Percentiles rank a stretch among this genome's conserved stretches.
Conservation (phyloP, 1,140 invertebrate genomes). For the Hycleus phaleratus region DNA sequence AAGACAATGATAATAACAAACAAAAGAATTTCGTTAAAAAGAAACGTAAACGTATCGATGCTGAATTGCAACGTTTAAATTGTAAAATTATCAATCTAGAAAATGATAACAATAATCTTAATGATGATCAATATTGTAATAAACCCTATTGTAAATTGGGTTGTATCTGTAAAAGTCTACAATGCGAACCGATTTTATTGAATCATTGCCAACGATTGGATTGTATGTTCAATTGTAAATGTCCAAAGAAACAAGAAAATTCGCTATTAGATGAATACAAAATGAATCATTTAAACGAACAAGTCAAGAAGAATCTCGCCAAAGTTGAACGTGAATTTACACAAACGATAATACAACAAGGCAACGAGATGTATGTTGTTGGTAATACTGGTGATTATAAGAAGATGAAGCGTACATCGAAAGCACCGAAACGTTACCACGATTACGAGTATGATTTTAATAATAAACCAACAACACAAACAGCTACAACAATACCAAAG, state of each 20-base stretch:
- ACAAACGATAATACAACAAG: slow-evolving; percentile 40
- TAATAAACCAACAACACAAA: background rate
- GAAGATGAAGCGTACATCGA: slow-evolving; percentile 26
- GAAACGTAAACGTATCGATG: slow-evolving; percentile 17
- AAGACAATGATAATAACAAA: slow-evolving; percentile 6
- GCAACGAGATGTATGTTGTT: slow-evolving; percentile 40
- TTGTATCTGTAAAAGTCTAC: slow-evolving; percentile 44
- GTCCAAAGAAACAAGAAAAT: slow-evolving; percentile 19
- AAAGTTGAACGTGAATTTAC: slow-evolving; percentile 42
- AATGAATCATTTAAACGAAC: slow-evolving; percentile 17
- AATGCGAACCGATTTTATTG: slow-evolving; percentile 24
- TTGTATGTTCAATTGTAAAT: slow-evolving; percentile 45
- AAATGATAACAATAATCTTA: slow-evolving; percentile 10
- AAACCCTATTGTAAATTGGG: slow-evolving; percentile 41
- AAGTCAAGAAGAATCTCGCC: slow-evolving; percentile 40
- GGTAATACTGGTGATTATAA: slow-evolving; percentile 30
- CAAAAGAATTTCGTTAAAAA: slow-evolving; percentile 2
- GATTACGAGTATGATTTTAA: slow-evolving; percentile 31
- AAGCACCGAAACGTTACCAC: slow-evolving; percentile 37
- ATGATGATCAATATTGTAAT: slow-evolving; percentile 27
- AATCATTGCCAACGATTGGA: slow-evolving; percentile 40
- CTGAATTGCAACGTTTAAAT: slow-evolving; percentile 39
- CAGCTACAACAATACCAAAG: no score
- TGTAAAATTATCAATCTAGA: slow-evolving; percentile 39
- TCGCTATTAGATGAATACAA: background rate